Base-by-base conservation (phyloP, 2,113 vertebrate species). In the Xerus inauris region DNA sequence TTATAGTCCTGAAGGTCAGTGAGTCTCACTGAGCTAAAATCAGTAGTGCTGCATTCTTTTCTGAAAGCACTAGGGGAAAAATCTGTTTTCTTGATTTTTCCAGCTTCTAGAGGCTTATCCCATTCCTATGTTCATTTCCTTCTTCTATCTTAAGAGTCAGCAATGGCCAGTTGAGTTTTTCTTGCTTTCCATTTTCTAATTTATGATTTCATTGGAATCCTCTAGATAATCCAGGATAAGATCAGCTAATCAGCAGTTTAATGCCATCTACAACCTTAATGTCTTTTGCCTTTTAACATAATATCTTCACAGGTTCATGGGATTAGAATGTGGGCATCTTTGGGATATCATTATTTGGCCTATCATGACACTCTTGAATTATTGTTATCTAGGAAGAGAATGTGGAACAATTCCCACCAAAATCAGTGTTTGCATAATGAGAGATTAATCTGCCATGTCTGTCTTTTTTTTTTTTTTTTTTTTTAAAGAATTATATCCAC, bases 391-490 rank as follows among this genome's bases (percentile, higher is more conserved):
- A 76, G 35, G 57, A 54, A 95, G 57, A 67, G 3, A 87, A 19
- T 40, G 42, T 35, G 11, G 75, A 83, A 73, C 14, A 67, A 5
- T 82, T 40, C 2, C 69, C 14, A 42, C 40, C 42, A 47, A 89
- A 96, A 87, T 79, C 38, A 82, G 8, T 67, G 16, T 65, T 83
- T 87, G 47, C 32, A 49, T 35, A 49, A 54, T 26, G 45, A 91
- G 32, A 95, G n/a, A 62, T 87, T 45, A 77, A 87, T 75, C 45
- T 77, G 28, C 22, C 45, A 51, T n/a, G 5, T 40, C 64, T 83
- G 26, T 81, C 51, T 28, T n/a, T 65, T 94, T 69, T 35, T 80
- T 88, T 65, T 94, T 69, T 35, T 80, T 88, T n/a, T n/a, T n/a
- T n/a, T n/a, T n/a, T n/a, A n/a, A 77, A 65, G 47, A 81, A 64